These are phyloP conservation scores for Atractosteus spatula DNA, from an alignment of 2,113 vertebrate genomes.

Conservation along the genomic window DNA sequence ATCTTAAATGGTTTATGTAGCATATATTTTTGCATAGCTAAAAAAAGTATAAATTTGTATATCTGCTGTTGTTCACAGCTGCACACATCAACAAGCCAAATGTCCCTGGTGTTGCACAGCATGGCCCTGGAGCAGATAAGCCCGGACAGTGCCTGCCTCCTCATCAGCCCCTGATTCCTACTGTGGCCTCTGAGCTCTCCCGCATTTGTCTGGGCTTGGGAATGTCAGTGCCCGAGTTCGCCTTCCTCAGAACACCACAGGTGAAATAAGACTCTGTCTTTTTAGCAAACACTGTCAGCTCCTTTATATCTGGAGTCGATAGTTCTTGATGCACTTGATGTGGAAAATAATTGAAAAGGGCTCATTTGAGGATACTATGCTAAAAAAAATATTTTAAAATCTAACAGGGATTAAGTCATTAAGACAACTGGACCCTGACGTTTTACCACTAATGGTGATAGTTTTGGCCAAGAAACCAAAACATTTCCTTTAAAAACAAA, in stretches of 20 bases:
- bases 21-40: too few species aligned
- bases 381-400: too few species aligned
- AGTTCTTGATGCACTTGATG: too few species aligned
- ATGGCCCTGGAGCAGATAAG: constrained; percentile 43
- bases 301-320: neutral
- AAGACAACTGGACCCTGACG: too few species aligned
- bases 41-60: too few species aligned
- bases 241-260: constrained; percentile 82
- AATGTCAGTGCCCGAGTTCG: constrained; percentile 89
- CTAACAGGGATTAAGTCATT: too few species aligned
- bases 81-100: constrained; percentile 72
- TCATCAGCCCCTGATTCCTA: constrained; percentile 56
- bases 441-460: too few species aligned
- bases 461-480: too few species aligned
- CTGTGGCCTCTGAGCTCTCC: constrained; percentile 80
- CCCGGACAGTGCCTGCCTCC: constrained; percentile 49
- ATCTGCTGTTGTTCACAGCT: constrained; percentile 54
- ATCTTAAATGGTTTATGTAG: too few species aligned
- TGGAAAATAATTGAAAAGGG: too few species aligned
- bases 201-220: constrained; percentile 77
- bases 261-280: constrained; percentile 48
- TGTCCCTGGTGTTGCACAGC: constrained; percentile 45
- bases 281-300: neutral
- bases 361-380: too few species aligned
- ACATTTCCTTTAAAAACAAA: too few species aligned